phyloP scores from a whole-genome alignment of 2,113 vertebrate genomes.

The Ciconia boyciana region DNA sequence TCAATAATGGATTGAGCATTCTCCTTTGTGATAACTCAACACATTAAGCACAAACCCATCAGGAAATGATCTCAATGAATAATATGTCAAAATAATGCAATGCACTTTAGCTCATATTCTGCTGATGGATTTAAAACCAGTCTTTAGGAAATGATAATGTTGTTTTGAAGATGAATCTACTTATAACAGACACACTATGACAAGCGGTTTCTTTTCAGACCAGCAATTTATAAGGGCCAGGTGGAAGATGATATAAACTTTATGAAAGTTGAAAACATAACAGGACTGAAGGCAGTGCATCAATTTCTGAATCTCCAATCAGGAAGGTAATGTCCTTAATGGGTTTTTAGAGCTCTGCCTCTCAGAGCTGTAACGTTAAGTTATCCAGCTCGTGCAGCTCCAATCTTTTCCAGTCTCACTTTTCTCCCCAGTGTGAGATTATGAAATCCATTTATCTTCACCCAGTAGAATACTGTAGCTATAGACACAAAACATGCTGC shows the following conservation, averaged over 20 bases:
- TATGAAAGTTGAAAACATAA: constrained; percentile 71
- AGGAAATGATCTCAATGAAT: constrained; percentile 48
- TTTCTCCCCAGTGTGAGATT: constrained; percentile 40
- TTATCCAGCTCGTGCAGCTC: constrained; percentile 15
- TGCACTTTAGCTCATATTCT: constrained; percentile 2
- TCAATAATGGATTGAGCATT: neutral
- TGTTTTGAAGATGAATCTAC: constrained; percentile 69
- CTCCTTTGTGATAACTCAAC: constrained; percentile 45
- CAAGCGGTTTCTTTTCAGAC: constrained; percentile 54
- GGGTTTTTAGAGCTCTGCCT: constrained; percentile 27
- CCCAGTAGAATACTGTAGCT: neutral
- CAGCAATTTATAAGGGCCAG: constrained; percentile 60
- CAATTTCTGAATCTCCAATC: constrained; percentile 62
- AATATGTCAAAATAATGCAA: constrained; percentile 56
- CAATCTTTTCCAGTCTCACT: constrained; percentile 24
- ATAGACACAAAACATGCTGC: neutral
- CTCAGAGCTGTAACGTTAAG: constrained; percentile 41
- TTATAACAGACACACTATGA: constrained; percentile 46
- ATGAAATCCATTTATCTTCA: constrained; percentile 67
- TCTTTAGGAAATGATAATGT: constrained; percentile 63
- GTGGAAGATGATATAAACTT: constrained; percentile 67
- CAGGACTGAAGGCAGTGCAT: constrained; percentile 62
- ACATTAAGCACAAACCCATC: constrained; percentile 53
- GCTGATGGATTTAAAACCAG: constrained; percentile 65
- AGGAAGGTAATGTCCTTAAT: constrained; percentile 52